Evolutionary conservation across 2,888 invertebrate species (phyloP), one percentile per base, ranked within the genome.

Genomic region (Globia sparganii): DNA sequence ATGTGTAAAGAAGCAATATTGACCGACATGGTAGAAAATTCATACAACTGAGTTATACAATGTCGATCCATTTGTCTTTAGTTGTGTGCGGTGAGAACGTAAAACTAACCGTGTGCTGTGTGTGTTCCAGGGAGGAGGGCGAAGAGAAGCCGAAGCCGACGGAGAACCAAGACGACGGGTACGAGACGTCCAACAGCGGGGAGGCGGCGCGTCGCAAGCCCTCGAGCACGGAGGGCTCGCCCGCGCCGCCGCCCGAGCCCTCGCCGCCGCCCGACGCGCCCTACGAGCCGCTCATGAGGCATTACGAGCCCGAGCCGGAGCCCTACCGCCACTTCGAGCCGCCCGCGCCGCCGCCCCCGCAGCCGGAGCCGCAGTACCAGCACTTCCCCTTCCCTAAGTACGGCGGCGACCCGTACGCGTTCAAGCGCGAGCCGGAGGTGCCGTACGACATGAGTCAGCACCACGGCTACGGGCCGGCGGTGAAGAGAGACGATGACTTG

Each of bases 101-200:
- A 34, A 31, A 13, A 62, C 28, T 84, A 43, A 83, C 21, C 0
- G 6, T 65, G 0, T 37, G 11, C 2, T 81, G 43, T 65, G 65
- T 83, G 76, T 88, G 73, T 91, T 89, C 61, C 95, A 96, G 97
- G 93, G 96, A 95, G 93, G 96, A 96, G 93, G 96, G 94, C 91
- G 93, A 93, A 86, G 96, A 96, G 89, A 96, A 97, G 96, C 95
- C 96, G 92, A 96, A 95, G 93, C 93, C 94, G 91, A 97, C 97
- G 91, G 98, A 98, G 96, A 98, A 97, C 91, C 98, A 98, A 92
- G 98, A 99, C 97, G 98, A 99, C 97, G 98, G 98, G 87, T 99
- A 99, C 97, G 98, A 98, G 97, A 98, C 98, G 89, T 98, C 98
- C 96, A 98, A 97, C 89, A 97, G 97, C 91, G 97, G 96, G 91